Conservation (phyloP, 2,888 invertebrate species). For the Allophyes oxyacanthae region DNA sequence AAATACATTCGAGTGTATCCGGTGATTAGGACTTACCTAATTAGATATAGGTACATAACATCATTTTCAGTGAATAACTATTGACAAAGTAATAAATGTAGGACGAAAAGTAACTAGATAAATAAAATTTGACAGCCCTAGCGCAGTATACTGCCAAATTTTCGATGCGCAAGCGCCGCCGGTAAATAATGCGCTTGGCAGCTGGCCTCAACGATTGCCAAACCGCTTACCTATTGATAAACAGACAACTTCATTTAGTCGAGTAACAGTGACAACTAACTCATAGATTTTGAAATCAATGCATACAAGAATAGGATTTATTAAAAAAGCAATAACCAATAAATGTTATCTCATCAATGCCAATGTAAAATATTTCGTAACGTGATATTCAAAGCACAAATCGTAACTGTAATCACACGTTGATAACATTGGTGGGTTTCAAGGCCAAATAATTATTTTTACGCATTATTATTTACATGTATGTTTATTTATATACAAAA, state of each 20-base stretch:
- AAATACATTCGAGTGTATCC: conserved; percentile 47
- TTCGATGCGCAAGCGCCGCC: conserved; percentile 35
- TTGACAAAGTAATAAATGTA: not conserved
- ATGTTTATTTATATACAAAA: conserved; percentile 5
- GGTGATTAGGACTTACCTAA: conserved; percentile 48
- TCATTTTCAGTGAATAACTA: not conserved
- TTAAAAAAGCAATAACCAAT: conserved; percentile 23
- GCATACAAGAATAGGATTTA: not conserved
- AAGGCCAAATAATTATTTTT: conserved; percentile 71
- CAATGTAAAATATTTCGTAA: conserved; percentile 54
- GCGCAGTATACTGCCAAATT: conserved; percentile 29
- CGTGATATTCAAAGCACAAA: conserved; percentile 52
- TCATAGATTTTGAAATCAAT: conserved; percentile 2
- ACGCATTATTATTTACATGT: conserved; percentile 62
- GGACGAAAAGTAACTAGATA: not conserved
- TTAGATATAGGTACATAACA: conserved; percentile 28
- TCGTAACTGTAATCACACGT: conserved; percentile 73
- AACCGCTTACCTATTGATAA: conserved; percentile 58
- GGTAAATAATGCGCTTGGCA: conserved; percentile 46
- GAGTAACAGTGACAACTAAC: conserved; percentile 25
- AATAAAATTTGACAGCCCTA: conserved; percentile 32
- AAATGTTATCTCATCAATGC: conserved; percentile 40
- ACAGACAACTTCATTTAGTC: conserved; percentile 51
- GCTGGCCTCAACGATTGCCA: conserved; percentile 57
- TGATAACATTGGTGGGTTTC: conserved; percentile 80